These are phyloP conservation scores for Portunus trituberculatus DNA, from an alignment of 1,140 invertebrate species.

Conservation along the genomic window DNA sequence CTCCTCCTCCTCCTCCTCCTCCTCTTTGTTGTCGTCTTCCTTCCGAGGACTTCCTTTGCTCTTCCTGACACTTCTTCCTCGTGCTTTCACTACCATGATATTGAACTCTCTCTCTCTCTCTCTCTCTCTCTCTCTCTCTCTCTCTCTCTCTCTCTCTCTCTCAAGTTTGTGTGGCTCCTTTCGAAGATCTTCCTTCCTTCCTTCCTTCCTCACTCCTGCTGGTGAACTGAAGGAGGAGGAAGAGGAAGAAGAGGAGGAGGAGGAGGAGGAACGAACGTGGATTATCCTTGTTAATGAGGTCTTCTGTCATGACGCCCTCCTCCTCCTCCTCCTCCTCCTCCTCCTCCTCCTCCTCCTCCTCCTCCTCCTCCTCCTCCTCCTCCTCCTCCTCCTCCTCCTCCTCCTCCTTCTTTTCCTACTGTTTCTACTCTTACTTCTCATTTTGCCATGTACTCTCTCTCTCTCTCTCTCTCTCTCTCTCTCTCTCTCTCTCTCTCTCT, in stretches of 20 bases:
- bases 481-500: not conserved
- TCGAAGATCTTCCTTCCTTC: not conserved
- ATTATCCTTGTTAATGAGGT: too few species aligned
- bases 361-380: slow-evolving; percentile 1
- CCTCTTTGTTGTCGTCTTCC: not conserved
- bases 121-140: not conserved
- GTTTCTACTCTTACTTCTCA: not conserved
- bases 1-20: too few species aligned
- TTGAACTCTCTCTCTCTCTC: not conserved
- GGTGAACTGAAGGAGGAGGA: too few species aligned
- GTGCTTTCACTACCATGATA: not conserved
- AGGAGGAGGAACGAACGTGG: too few species aligned
- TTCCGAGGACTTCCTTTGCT: not conserved
- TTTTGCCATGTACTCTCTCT: not conserved
- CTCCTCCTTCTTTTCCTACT: not conserved
- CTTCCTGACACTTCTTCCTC: not conserved
- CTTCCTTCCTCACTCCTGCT: slow-evolving; percentile 51
- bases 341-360: slow-evolving; percentile 39
- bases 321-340: slow-evolving; percentile 39
- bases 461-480: not conserved
- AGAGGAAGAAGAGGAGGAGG: not conserved
- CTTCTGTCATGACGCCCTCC: not conserved
- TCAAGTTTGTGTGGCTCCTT: not conserved
- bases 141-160: not conserved
- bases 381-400: not conserved